Evolutionary conservation across 1,140 invertebrate species (phyloP), one percentile per base, ranked within the genome.

Genomic region (Dinoponera quadriceps): DNA sequence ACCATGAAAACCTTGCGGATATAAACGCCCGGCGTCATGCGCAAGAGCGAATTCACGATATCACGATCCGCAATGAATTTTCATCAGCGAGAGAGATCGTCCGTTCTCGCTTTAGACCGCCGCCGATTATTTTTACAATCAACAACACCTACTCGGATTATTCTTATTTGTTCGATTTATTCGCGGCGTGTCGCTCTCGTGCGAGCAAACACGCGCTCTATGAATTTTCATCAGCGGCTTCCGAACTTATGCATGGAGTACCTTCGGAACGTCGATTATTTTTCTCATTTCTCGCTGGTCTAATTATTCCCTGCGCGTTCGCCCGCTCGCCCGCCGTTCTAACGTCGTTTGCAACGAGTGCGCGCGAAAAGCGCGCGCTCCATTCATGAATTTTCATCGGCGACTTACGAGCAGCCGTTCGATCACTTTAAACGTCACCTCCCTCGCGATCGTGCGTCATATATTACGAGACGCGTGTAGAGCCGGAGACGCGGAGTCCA

Each of bases 401-500:
- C 29, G 7, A 48, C 55, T 51, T 29, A 48, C 49, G n/a, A 33
- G 60, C 49, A 51, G 49, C 13, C 51, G 11, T 57, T 66, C 82
- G 49, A 69, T 80, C 77, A 54, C n/a, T 55, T 62, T 66, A 66
- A 85, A 84, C 60, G 66, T 68, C 27, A 38, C 9, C 38, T 29
- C 51, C 20, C 25, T 62, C 54, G 48, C 27, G 54, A 77, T 72
- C 60, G 16, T 69, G 38, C 49, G 33, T 78, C 54, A 57, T 62
- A 54, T 62, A 80, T 82, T 66, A 77, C 54, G 54, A 27, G 20
- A 51, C 51, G 38, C 44, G 44, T 49, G 60, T 51, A 29, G 71
- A 62, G 33, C 44, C 29, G 38, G 54, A 3, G 48, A 14, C 48
- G 33, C 44, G 65, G 63, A 71, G 49, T 68, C 66, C 33, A 55